Evolutionary conservation across 2,888 invertebrate species (phyloP).

Genomic region (Rhagonycha fulva): DNA sequence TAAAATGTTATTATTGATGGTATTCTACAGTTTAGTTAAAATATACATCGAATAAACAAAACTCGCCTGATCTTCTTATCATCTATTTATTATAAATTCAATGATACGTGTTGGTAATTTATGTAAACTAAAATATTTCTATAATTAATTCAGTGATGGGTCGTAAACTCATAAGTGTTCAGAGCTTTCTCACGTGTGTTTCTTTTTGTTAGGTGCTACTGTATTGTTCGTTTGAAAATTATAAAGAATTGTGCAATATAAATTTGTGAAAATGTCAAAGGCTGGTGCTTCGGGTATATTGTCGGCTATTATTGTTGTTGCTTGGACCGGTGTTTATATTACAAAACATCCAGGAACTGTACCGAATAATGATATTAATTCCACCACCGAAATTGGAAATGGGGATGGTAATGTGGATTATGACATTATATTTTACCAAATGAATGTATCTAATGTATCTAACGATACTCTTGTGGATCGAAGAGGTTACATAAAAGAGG

Average conservation of each 20-base stretch:
- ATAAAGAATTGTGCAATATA: neutral
- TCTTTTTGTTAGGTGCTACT: neutral
- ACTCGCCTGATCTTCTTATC: conserved; percentile 27
- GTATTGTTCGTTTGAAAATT: neutral
- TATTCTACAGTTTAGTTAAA: neutral
- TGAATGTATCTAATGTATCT: conserved; percentile 11
- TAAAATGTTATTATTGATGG: neutral
- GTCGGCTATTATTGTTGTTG: conserved; percentile 58
- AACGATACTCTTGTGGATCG: conserved; percentile 9
- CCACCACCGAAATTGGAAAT: neutral
- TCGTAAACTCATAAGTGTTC: neutral
- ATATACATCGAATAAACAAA: conserved; percentile 17
- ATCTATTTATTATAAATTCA: conserved; percentile 4
- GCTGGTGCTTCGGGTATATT: conserved; percentile 53
- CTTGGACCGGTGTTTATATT: conserved; percentile 59
- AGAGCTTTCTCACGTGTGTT: neutral
- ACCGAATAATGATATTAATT: neutral
- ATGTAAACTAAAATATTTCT: conserved; percentile 1
- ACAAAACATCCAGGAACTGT: conserved; percentile 43
- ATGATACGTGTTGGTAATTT: neutral
- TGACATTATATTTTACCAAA: conserved; percentile 16
- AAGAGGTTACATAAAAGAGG: conserved; percentile 10
- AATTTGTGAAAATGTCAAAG: conserved; percentile 27
- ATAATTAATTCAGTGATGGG: neutral
- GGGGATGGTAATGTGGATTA: conserved; percentile 12